Base-by-base conservation (phyloP, 2,797 vertebrate species). In the Serranus cabrilla region DNA sequence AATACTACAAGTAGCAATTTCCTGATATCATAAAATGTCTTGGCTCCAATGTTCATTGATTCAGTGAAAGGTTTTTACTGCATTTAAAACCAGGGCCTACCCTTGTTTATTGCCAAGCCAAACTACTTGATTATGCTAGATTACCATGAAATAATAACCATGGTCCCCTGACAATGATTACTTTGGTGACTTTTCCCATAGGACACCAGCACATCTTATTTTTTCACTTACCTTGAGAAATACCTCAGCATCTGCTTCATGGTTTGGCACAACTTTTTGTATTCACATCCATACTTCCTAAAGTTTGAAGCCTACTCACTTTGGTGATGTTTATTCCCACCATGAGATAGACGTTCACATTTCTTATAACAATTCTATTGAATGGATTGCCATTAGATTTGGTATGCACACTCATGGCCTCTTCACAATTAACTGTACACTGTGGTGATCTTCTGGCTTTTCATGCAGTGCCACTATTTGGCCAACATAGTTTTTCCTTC, bases 1-100 rank as follows among this genome's bases (percentile, higher is more conserved):
- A 78, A 64, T 65, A 23, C 20, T 49, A 52, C 40, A 61, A 63
- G 61, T 47, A 64, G 17, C 51, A 57, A 56, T 76, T 77, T 71
- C 51, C 23, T 71, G 8, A 25, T 1, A 39, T 63, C 42, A 54
- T 50, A 54, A 72, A 82, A 65, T 46, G 45, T n/a, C 31, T 47
- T 34, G 31, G 1, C 64, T 46, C 17, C 11, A 16, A 37, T 9
- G 39, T 25, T 34, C 21, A 52, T 13, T 56, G 50, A 80, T 55
- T 70, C 42, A 58, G 10, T 27, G 23, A 46, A 60, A 47, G n/a
- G 2, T 7, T 51, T n/a, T 63, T 51, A 17, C 14, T 74, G 27
- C 5, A 20, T 75, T 69, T 50, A 42, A 46, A 43, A 31, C 12
- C 14, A 39, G 23, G 39, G 37, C 3, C 25, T 1, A 1, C 2